Conservation (phyloP, 2,888 invertebrate genomes). For the Mythimna ferrago region DNA sequence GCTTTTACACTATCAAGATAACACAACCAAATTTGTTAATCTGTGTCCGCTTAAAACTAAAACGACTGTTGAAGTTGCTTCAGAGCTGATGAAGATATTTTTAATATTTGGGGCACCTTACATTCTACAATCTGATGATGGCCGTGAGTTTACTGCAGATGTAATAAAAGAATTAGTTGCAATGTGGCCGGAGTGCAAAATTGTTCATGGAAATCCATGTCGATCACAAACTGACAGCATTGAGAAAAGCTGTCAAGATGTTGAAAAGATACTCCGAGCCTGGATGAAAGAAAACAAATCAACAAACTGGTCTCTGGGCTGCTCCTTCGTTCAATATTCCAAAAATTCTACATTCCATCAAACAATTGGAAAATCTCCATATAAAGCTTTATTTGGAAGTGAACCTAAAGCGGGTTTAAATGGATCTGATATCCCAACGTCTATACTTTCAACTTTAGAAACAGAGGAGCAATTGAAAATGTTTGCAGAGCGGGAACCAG, state of each 20-base stretch:
- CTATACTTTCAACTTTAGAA: background rate
- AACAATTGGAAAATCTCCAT: slow-evolving; percentile 5
- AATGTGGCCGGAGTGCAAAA: slow-evolving; percentile 12
- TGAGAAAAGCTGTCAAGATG: background rate
- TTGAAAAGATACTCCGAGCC: background rate
- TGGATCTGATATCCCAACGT: background rate
- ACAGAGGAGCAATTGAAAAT: background rate
- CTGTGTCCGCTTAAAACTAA: slow-evolving; percentile 13
- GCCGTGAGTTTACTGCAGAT: background rate
- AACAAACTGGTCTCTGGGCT: slow-evolving; percentile 6
- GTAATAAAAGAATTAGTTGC: slow-evolving; percentile 10
- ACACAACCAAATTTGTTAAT: slow-evolving; percentile 2
- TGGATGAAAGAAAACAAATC: slow-evolving; percentile 17
- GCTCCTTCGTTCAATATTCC: background rate
- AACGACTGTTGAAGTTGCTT: background rate
- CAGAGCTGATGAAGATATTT: slow-evolving; percentile 13
- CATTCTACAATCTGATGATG: background rate
- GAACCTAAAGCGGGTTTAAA: slow-evolving; percentile 2
- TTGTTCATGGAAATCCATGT: background rate
- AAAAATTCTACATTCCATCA: slow-evolving; percentile 3
- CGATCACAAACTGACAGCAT: background rate
- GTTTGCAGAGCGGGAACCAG: background rate
- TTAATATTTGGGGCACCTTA: slow-evolving; percentile 5
- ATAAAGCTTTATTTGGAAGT: slow-evolving; percentile 14
- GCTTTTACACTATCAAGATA: slow-evolving; percentile 15